Evolutionary conservation across 2,113 vertebrate species (phyloP).

Genomic region (Synchiropus splendidus): DNA sequence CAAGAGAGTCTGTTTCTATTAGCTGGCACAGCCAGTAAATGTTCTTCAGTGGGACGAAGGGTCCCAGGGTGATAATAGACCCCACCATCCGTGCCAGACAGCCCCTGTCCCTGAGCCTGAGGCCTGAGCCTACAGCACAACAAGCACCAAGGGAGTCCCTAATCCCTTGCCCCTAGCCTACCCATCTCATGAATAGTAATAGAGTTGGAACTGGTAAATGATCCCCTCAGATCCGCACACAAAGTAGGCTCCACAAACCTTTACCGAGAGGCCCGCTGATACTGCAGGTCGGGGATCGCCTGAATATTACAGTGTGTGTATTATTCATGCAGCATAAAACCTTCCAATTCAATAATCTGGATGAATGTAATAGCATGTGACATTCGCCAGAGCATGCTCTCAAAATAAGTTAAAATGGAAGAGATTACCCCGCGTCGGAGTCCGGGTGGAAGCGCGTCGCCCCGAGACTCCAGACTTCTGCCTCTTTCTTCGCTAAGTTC

Average conservation of each 20-base stretch:
- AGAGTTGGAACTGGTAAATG: slow-evolving; percentile 63
- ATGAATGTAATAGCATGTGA: slow-evolving; percentile 58
- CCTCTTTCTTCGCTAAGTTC: too few species aligned
- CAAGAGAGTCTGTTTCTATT: slow-evolving; percentile 57
- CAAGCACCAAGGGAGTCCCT: slow-evolving; percentile 69
- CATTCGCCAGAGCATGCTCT: slow-evolving; percentile 46
- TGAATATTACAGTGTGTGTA: slow-evolving; percentile 48
- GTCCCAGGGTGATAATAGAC: slow-evolving; percentile 63
- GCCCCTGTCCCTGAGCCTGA: slow-evolving; percentile 50
- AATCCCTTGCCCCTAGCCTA: slow-evolving; percentile 66
- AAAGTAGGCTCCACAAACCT: slow-evolving; percentile 51
- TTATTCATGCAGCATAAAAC: slow-evolving; percentile 52
- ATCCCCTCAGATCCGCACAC: slow-evolving; percentile 60
- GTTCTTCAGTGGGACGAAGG: slow-evolving; percentile 56
- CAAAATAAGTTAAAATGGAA: slow-evolving; percentile 47
- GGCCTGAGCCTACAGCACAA: slow-evolving; percentile 65
- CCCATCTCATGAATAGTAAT: slow-evolving; percentile 75
- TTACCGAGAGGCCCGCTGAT: slow-evolving; percentile 45
- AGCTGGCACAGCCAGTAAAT: slow-evolving; percentile 52
- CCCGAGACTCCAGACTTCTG: too few species aligned
- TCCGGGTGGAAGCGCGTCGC: not conserved
- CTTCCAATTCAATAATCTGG: slow-evolving; percentile 55
- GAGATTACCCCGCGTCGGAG: slow-evolving; percentile 37
- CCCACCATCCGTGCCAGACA: slow-evolving; percentile 58
- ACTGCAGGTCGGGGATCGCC: slow-evolving; percentile 42